These are phyloP conservation scores for Myotis myotis DNA, from an alignment of 2,797 vertebrate genomes.

Conservation along the genomic window DNA sequence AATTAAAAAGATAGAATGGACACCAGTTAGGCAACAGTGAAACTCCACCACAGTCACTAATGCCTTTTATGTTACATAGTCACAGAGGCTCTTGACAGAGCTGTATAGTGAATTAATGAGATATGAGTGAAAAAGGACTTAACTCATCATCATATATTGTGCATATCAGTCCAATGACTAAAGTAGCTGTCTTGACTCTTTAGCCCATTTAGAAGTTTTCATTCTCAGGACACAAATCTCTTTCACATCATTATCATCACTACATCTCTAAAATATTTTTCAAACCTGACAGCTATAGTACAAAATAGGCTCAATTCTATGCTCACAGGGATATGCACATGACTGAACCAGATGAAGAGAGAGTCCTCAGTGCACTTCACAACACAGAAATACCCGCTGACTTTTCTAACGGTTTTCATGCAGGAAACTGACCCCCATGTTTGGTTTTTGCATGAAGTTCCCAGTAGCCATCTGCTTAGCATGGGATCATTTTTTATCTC, in stretches of 20 bases:
- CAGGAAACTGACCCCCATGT: constrained; percentile 54
- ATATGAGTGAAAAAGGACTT: background rate
- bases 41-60: background rate
- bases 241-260: background rate
- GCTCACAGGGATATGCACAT: background rate
- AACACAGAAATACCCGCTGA: background rate
- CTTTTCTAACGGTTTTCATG: constrained; percentile 29
- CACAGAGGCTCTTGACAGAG: background rate
- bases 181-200: background rate
- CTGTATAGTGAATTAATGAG: background rate
- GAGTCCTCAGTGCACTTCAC: background rate
- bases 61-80: background rate
- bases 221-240: background rate
- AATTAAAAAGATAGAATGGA: background rate
- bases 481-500: constrained; percentile 76
- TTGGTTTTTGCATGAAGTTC: constrained; percentile 72
- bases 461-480: constrained; percentile 78
- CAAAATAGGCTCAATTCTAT: background rate
- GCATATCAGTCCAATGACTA: background rate
- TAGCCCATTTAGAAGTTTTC: background rate
- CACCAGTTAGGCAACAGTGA: background rate
- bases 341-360: background rate
- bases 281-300: background rate
- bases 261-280: background rate
- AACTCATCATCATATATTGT: background rate